These are phyloP conservation scores for Euclidia mi DNA, from an alignment of 2,888 invertebrate genomes.

Conservation along the genomic window DNA sequence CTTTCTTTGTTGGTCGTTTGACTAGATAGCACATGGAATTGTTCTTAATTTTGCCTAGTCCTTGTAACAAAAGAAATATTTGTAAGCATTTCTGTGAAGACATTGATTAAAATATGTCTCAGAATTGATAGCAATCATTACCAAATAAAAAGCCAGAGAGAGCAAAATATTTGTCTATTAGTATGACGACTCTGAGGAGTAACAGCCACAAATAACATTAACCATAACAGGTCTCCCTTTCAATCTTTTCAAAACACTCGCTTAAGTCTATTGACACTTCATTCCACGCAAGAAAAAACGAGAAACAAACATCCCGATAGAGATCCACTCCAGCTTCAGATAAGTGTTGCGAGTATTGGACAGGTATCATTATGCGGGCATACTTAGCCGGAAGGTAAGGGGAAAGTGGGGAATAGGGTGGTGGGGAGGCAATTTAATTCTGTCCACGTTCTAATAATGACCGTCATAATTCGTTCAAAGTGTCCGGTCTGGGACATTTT, in stretches of 20 bases:
- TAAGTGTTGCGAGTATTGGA: conserved; percentile 84
- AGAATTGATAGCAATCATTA: no score
- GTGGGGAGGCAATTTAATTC: conserved; percentile 90
- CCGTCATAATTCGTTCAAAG: conserved; percentile 91
- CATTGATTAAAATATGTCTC: no score
- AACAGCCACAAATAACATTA: background rate
- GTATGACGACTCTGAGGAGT: no score
- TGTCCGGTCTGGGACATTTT: conserved; percentile 90
- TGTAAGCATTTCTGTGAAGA: no score
- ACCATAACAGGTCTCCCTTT: conserved; percentile 5
- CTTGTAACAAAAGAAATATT: no score
- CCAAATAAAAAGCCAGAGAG: no score
- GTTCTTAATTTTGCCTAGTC: no score
- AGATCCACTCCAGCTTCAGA: conserved; percentile 70
- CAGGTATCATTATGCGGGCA: conserved; percentile 89
- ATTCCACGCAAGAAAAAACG: conserved; percentile 49
- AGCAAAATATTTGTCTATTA: no score
- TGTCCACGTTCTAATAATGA: conserved; percentile 91
- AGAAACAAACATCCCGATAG: conserved; percentile 60
- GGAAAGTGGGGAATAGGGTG: conserved; percentile 57
- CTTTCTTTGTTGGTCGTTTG: no score
- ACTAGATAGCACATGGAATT: no score
- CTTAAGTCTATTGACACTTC: conserved; percentile 51
- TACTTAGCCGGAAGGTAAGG: conserved; percentile 85
- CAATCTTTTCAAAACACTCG: conserved; percentile 47